Evolutionary conservation across 2,797 vertebrate genomes (phyloP), one percentile per base, ranked within the genome.

Genomic region (Craterocephalus amniculus): DNA sequence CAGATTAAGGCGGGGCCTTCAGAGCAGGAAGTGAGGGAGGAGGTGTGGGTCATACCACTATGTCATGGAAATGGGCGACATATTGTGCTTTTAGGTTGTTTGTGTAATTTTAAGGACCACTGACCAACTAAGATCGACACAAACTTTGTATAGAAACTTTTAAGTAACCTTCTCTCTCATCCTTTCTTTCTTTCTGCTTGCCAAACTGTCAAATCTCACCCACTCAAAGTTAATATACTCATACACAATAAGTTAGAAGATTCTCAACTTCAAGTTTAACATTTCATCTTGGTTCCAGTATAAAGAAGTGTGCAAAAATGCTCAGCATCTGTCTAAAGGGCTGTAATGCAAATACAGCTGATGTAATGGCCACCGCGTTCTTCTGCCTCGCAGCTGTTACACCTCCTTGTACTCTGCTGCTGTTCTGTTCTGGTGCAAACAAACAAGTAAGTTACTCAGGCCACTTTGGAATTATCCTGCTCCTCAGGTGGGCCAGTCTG

Each of bases 11-110:
- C 55, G 71, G 75, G 43, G 74, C 73, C 2, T 75, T 49, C 16
- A 14, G 66, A 4, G 66, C 88, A 92, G 89, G 91, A 92, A 90
- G 90, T 80, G 69, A 88, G 80, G 87, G 80, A 87, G 86, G 84
- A 76, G 78, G 83, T 85, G 64, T 65, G 61, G 20, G 66, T 80
- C 56, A 20, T 48, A 71, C 55, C 60, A 63, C 62, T 66, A 51
- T 52, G 45, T 81, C 74, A 67, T 76, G 64, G 74, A 85, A 71
- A 77, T 69, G 72, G 70, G 58, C 87, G 81, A 87, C 74, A 63
- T 71, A 72, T 78, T 84, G 70, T 76, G 48, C 57, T 74, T 83
- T 70, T 40, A 57, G 8, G 36, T 27, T 59, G 38, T 76, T 22
- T 13, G 27, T 67, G 43, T 3, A 20, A 45, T 52, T 48, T 8